A percentile compares a stretch with the other conserved stretches of the same genome.
phyloP scores from a whole-genome alignment of 2,113 vertebrate species.

The Lagenorhynchus albirostris region DNA sequence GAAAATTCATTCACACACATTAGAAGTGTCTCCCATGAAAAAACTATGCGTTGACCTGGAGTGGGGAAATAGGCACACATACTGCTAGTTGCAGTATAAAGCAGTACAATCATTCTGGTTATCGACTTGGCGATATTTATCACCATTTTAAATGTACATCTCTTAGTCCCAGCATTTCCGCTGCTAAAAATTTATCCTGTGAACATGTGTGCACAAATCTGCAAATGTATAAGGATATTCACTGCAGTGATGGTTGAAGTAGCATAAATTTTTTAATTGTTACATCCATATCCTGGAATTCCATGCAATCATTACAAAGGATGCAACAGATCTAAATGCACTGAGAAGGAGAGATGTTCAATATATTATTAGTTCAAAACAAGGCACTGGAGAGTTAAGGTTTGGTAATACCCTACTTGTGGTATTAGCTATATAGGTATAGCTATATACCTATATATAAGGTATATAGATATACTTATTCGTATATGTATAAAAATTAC shows the following conservation, averaged over 20 bases:
- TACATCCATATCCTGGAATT: background rate
- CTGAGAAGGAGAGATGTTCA: background rate
- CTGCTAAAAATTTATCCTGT: background rate
- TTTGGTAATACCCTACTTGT: background rate
- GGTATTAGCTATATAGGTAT: too few relatives aligned
- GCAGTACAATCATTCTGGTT: background rate
- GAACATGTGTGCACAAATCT: background rate
- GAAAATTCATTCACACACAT: background rate
- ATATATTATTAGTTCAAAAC: conserved; percentile 17
- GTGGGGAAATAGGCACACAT: background rate
- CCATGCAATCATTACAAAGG: background rate
- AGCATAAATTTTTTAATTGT: background rate
- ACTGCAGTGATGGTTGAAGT: background rate
- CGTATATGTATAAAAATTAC: background rate
- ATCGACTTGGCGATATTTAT: background rate
- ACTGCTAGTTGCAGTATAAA: background rate
- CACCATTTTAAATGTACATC: conserved; percentile 6
- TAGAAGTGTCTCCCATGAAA: background rate
- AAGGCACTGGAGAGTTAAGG: background rate
- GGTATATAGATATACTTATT: background rate
- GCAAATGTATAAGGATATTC: background rate
- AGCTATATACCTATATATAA: too few relatives aligned
- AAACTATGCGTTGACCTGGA: background rate
- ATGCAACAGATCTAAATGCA: background rate
- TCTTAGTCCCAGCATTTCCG: background rate